A percentile compares a stretch with the other conserved stretches of the same genome.
phyloP scores from a whole-genome alignment of 2,888 invertebrate species.

The Axea sp. region DNA sequence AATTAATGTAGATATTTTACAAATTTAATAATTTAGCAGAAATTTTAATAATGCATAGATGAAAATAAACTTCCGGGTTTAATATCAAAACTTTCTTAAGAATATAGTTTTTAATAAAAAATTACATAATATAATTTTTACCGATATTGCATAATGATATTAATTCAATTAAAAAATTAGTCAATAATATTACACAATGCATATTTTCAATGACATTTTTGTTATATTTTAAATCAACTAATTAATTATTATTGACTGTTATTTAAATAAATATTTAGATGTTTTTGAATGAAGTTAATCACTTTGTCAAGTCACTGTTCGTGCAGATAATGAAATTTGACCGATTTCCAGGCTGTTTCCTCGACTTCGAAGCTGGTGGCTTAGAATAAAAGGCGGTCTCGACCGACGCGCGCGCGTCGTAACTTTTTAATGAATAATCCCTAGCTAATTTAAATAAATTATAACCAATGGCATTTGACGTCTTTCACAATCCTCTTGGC shows the following conservation, averaged over 20 bases:
- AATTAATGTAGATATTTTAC: too few relatives aligned
- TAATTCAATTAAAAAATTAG: too few relatives aligned
- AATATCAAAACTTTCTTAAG: too few relatives aligned
- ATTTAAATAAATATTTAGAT: conserved; percentile 13
- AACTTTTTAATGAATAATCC: conserved; percentile 79
- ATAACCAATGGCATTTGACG: conserved; percentile 79
- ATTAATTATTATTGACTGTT: neutral
- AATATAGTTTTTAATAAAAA: too few relatives aligned
- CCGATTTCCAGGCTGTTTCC: conserved; percentile 56
- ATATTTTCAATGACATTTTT: neutral
- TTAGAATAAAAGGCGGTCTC: conserved; percentile 58
- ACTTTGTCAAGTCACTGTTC: conserved; percentile 39
- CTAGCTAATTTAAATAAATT: conserved; percentile 79
- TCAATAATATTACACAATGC: too few relatives aligned
- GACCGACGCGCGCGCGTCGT: conserved; percentile 62
- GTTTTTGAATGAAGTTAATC: conserved; percentile 30
- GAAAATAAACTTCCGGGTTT: too few relatives aligned
- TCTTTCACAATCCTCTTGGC: conserved; percentile 69
- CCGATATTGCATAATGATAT: too few relatives aligned
- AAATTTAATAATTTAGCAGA: too few relatives aligned
- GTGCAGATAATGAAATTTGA: conserved; percentile 57
- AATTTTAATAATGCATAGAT: too few relatives aligned
- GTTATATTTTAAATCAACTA: neutral
- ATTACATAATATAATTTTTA: too few relatives aligned
- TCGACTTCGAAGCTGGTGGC: conserved; percentile 34